phyloP scores from a whole-genome alignment of 64 coral and sea anemone genomes.

The Montipora capricornis region DNA sequence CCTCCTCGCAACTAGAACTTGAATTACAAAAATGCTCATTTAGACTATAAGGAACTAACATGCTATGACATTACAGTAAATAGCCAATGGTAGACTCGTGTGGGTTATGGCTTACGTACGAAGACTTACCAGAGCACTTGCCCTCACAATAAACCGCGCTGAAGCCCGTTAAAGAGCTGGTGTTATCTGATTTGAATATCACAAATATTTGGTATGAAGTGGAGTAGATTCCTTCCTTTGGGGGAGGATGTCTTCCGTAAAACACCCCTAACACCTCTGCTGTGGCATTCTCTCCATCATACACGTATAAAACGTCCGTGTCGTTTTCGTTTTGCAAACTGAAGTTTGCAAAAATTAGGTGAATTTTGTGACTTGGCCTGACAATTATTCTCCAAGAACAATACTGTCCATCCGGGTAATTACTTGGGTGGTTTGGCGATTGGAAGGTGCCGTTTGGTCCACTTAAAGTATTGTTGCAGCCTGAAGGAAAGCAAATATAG shows the following conservation, averaged over 20 bases:
- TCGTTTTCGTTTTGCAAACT: constrained; percentile 25
- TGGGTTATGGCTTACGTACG: neutral
- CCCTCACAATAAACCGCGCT: constrained; percentile 42
- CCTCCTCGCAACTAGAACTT: too few relatives aligned
- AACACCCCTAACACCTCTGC: constrained; percentile 36
- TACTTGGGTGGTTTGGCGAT: constrained; percentile 58
- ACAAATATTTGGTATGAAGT: constrained; percentile 52
- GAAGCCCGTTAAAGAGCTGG: constrained; percentile 20
- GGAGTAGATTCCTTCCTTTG: constrained; percentile 35
- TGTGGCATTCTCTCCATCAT: constrained; percentile 59
- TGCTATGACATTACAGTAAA: too few relatives aligned
- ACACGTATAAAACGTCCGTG: constrained; percentile 61
- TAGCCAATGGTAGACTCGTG: neutral
- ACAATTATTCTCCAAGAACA: constrained; percentile 83
- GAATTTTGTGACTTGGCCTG: constrained; percentile 4
- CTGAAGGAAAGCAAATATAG: constrained; percentile 6
- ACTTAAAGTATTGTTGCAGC: constrained; percentile 73
- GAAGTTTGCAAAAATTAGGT: constrained; percentile 73
- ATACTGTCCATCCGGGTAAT: constrained; percentile 82
- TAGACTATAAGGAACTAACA: too few relatives aligned
- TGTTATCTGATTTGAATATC: constrained; percentile 63
- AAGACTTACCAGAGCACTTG: neutral
- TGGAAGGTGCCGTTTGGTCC: constrained; percentile 63
- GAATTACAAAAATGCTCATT: too few relatives aligned
- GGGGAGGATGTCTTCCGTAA: constrained; percentile 47